Evolutionary conservation across 2,113 vertebrate genomes (phyloP).

Genomic region (Artemisiospiza belli): DNA sequence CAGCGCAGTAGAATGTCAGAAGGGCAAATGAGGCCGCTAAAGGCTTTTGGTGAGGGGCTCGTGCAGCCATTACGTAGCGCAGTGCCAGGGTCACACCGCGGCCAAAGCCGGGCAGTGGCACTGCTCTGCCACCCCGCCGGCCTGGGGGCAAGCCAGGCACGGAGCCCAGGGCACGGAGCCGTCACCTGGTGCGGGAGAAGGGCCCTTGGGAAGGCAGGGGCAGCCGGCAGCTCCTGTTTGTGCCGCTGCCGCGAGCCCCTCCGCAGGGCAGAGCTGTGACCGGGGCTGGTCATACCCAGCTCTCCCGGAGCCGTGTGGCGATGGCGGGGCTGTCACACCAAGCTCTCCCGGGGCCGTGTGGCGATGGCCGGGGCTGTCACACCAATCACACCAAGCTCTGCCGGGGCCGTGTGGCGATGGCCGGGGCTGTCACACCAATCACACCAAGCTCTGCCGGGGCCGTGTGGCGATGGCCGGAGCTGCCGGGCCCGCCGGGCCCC

Average conservation of each 20-base stretch:
- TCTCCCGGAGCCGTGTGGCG: not conserved
- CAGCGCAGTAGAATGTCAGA: accelerated
- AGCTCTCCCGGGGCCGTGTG: too few species aligned
- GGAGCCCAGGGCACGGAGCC: not conserved
- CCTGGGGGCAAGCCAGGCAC: not conserved
- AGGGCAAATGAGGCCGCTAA: accelerated
- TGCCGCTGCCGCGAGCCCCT: not conserved
- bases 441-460: too few species aligned
- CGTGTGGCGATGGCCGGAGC: not conserved
- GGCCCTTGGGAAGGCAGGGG: not conserved
- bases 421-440: too few species aligned
- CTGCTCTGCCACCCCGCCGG: not conserved
- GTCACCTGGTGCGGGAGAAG: accelerated
- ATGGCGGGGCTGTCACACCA: too few species aligned
- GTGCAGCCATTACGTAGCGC: accelerated
- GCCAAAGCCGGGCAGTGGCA: accelerated
- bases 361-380: not conserved
- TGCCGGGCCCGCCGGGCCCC: not conserved
- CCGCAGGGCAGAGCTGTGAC: not conserved
- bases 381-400: too few species aligned
- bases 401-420: not conserved
- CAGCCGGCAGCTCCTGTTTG: not conserved
- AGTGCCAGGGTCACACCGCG: accelerated
- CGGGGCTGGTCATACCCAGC: not conserved
- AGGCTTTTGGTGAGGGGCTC: not conserved